Conservation (phyloP, 37 sponge, comb jelly and placozoan genomes). For the Amphimedon queenslandica region DNA sequence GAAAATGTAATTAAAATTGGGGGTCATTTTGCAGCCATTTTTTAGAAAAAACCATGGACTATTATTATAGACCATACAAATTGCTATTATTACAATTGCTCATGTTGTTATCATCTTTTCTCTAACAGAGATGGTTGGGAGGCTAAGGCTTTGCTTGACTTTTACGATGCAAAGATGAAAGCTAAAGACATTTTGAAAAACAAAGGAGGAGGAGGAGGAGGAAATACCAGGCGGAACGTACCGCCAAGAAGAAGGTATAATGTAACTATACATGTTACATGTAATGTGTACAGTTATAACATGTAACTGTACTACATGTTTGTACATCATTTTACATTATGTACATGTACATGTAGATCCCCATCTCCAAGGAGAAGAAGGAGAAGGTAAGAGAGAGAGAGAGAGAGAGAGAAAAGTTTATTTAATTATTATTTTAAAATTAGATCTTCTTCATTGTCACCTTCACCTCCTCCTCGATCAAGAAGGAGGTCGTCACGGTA, state of each 20-base stretch:
- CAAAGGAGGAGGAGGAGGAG: neutral
- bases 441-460: constrained; percentile 15
- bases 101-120: neutral
- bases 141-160: constrained; percentile 73
- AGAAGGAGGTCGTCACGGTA: constrained; percentile 36
- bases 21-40: too few relatives aligned
- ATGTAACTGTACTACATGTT: constrained; percentile 27
- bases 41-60: too few relatives aligned
- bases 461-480: neutral
- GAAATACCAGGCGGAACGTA: constrained; percentile 7
- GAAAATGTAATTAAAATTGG: too few relatives aligned
- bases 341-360: too few relatives aligned
- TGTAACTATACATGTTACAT: too few relatives aligned
- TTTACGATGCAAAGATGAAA: constrained; percentile 69
- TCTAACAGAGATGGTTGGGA: constrained; percentile 92
- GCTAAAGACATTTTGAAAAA: constrained; percentile 21
- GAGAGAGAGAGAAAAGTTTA: neutral
- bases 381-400: neutral
- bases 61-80: too few relatives aligned
- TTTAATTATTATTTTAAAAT: neutral
- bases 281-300: too few relatives aligned
- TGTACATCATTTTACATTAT: too few relatives aligned
- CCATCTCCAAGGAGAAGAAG: constrained; percentile 16
- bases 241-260: constrained; percentile 20
- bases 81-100: neutral